phyloP scores from a whole-genome alignment of 2,797 vertebrate genomes.

The Arctocebus calabarensis region DNA sequence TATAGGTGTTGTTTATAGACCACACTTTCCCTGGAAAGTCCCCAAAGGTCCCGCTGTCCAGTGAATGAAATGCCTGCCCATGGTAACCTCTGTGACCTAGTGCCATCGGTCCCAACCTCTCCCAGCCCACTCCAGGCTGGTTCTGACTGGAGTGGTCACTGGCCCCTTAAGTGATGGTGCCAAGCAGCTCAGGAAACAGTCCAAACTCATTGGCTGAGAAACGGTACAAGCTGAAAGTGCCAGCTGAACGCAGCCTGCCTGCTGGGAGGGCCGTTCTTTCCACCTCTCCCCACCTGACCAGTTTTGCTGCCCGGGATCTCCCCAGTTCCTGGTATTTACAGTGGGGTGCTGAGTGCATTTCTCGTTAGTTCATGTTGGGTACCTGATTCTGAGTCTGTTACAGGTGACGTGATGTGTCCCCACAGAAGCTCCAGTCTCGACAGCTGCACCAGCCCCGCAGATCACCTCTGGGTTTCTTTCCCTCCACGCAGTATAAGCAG shows the following conservation, averaged over 20 bases:
- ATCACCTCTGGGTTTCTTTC: slow-evolving; percentile 11
- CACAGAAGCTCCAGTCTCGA: not conserved
- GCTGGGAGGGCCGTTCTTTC: not conserved
- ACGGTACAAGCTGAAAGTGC: accelerated
- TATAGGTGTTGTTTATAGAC: accelerated
- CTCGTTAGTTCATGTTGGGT: accelerated
- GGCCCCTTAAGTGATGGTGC: not conserved
- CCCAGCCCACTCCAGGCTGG: not conserved
- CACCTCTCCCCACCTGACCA: too few relatives aligned
- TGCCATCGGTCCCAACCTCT: not conserved
- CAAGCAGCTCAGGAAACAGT: too few relatives aligned
- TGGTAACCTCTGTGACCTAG: accelerated
- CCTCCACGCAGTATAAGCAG: not conserved
- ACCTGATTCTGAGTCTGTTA: not conserved
- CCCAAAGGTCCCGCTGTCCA: not conserved
- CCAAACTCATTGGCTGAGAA: not conserved
- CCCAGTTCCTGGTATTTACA: not conserved
- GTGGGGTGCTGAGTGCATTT: not conserved
- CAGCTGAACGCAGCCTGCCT: too few relatives aligned
- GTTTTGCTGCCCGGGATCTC: accelerated
- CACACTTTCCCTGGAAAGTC: not conserved
- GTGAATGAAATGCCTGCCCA: not conserved
- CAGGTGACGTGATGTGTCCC: not conserved
- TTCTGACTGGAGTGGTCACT: accelerated
- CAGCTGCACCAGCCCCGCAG: not conserved